Percentiles rank a stretch among this genome's conserved stretches.
Evolutionary conservation across 2,888 invertebrate genomes (phyloP).

Genomic region (Tuta absoluta): DNA sequence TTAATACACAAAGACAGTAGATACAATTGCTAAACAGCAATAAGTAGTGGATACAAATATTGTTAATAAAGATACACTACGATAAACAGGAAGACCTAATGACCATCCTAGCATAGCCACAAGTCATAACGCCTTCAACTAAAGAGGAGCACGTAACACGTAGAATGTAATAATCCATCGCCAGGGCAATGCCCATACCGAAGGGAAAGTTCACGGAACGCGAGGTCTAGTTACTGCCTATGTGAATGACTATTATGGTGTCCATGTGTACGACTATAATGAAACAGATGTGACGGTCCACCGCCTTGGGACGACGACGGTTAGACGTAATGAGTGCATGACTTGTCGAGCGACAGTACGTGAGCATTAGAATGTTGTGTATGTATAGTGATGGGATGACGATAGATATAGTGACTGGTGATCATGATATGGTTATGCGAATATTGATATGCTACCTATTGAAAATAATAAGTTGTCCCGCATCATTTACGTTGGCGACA

Average conservation of each 20-base stretch:
- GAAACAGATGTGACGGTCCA: conserved; percentile 32
- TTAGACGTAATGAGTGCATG: conserved; percentile 48
- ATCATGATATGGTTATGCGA: too few species aligned
- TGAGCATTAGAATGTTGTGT: conserved; percentile 39
- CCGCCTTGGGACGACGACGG: conserved; percentile 32
- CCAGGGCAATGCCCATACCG: neutral
- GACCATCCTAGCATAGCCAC: neutral
- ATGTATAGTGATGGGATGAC: conserved; percentile 43
- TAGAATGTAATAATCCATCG: neutral
- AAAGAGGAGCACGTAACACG: neutral
- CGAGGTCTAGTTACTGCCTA: conserved; percentile 10
- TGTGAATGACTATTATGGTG: neutral
- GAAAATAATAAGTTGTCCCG: too few species aligned
- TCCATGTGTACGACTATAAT: conserved; percentile 11
- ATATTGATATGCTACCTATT: too few species aligned
- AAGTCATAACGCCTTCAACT: neutral
- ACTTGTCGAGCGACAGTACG: conserved; percentile 59
- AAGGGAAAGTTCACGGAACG: conserved; percentile 18
- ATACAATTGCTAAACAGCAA: neutral
- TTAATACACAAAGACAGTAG: neutral
- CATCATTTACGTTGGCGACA: too few species aligned
- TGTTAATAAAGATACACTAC: neutral
- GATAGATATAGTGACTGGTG: conserved; percentile 12
- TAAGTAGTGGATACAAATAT: too few species aligned
- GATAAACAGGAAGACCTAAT: neutral